A percentile compares a stretch with the other conserved stretches of the same genome.
phyloP scores from a whole-genome alignment of 1,140 invertebrate species.

The Zaprionus tsacasi region DNA sequence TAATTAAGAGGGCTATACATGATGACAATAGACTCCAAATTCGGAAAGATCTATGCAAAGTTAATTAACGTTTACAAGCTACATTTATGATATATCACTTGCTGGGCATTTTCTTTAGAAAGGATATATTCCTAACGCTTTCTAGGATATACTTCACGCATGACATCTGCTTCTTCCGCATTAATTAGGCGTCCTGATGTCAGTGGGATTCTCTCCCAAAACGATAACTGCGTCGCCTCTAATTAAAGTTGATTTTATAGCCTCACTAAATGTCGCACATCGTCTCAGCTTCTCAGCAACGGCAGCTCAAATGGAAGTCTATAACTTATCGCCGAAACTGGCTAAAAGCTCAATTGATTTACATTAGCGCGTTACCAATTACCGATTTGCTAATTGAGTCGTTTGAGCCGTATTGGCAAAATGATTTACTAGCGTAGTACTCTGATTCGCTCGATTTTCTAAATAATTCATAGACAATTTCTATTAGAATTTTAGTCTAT shows the following conservation, averaged over 20 bases:
- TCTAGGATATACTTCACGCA: neutral
- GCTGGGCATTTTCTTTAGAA: neutral
- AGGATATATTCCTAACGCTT: neutral
- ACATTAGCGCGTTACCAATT: conserved; percentile 2
- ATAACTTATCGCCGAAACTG: conserved; percentile 1
- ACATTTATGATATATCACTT: too few species aligned
- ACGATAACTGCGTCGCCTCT: conserved; percentile 9
- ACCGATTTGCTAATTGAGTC: conserved; percentile 28
- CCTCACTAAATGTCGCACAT: conserved; percentile 34
- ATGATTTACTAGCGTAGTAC: neutral
- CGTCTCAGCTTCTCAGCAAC: conserved; percentile 1
- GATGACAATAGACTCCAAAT: neutral
- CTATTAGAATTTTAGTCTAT: too few species aligned
- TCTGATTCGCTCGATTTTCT: neutral
- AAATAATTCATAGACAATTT: too few species aligned
- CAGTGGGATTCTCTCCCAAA: neutral
- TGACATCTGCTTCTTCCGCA: neutral
- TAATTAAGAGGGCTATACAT: too few species aligned
- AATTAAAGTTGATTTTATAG: conserved; percentile 33
- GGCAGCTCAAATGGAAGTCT: conserved; percentile 2
- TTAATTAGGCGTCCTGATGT: conserved; percentile 19
- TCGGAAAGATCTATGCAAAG: neutral
- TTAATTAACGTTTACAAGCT: neutral
- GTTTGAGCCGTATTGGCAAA: neutral
- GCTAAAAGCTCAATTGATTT: conserved; percentile 23